phyloP scores from a whole-genome alignment of 2,888 invertebrate genomes.

The Erpobdella octoculata region DNA sequence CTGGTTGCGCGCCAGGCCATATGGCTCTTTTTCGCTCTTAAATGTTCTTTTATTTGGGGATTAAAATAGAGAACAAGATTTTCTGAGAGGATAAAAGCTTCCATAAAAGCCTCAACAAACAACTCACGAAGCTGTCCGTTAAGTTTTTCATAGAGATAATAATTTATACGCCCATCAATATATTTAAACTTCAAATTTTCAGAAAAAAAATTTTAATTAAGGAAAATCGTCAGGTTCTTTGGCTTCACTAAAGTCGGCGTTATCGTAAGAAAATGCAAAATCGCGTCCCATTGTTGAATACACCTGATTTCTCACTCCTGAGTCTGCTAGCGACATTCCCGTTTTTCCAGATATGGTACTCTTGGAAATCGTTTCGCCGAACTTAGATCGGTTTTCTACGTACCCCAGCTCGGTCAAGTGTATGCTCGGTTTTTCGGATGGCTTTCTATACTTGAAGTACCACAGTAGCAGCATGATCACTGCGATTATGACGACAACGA shows the following conservation, averaged over 20 bases:
- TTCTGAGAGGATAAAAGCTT: too few species aligned
- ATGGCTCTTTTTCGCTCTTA: too few species aligned
- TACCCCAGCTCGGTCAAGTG: constrained; percentile 24
- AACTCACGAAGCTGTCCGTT: too few species aligned
- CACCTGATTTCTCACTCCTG: constrained; percentile 17
- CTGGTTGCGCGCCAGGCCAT: too few species aligned
- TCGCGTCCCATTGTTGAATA: constrained; percentile 17
- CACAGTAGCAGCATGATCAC: constrained; percentile 8
- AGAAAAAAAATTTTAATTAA: not conserved
- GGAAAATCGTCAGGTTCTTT: not conserved
- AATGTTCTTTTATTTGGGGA: too few species aligned
- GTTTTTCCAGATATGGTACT: not conserved
- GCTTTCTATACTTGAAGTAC: constrained; percentile 14
- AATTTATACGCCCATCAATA: too few species aligned
- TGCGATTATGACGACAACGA: constrained; percentile 12
- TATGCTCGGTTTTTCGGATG: constrained; percentile 6
- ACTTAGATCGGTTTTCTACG: constrained; percentile 23
- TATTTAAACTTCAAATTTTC: not conserved
- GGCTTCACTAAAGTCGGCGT: constrained; percentile 15
- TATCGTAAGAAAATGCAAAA: constrained; percentile 18
- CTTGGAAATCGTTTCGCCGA: constrained; percentile 18
- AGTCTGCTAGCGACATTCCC: constrained; percentile 21
- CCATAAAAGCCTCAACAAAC: too few species aligned
- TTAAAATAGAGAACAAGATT: too few species aligned
- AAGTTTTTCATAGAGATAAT: too few species aligned